Conservation (phyloP, 2,797 vertebrate species). For the Labeo calbasu region DNA sequence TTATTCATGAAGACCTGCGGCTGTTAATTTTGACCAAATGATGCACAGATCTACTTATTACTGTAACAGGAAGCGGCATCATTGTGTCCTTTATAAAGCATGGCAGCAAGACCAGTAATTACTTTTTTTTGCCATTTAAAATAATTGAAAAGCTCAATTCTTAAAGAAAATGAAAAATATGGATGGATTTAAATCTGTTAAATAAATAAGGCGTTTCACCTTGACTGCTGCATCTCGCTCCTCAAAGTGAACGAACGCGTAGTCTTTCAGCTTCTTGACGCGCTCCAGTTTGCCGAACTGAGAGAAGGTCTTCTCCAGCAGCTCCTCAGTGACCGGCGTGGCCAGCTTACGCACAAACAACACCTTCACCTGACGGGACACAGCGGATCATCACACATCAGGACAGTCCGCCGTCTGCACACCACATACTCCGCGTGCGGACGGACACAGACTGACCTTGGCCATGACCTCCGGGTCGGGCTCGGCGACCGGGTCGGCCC, state of each 20-base stretch:
- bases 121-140: neutral
- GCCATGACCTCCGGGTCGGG: slow-evolving; percentile 98
- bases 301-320: slow-evolving; percentile 95
- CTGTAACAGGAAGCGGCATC: neutral
- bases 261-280: slow-evolving; percentile 98
- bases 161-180: neutral
- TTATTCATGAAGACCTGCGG: neutral
- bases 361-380: slow-evolving; percentile 88
- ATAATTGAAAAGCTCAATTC: too few relatives aligned
- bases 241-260: slow-evolving; percentile 98
- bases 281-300: slow-evolving; percentile 98
- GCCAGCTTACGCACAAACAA: slow-evolving; percentile 98
- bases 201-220: slow-evolving; percentile 62
- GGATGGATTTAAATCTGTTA: neutral
- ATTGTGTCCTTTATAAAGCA: neutral
- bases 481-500: slow-evolving; percentile 98
- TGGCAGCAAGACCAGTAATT: neutral
- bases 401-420: too few relatives aligned
- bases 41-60: neutral
- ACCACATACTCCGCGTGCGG: too few relatives aligned
- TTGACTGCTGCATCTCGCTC: slow-evolving; percentile 96
- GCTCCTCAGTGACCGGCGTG: slow-evolving; percentile 95
- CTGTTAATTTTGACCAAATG: neutral
- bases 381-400: neutral
- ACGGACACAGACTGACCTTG: slow-evolving; percentile 74